Evolutionary conservation across 2,797 vertebrate species (phyloP).

Genomic region (Rhinoraja longicauda): DNA sequence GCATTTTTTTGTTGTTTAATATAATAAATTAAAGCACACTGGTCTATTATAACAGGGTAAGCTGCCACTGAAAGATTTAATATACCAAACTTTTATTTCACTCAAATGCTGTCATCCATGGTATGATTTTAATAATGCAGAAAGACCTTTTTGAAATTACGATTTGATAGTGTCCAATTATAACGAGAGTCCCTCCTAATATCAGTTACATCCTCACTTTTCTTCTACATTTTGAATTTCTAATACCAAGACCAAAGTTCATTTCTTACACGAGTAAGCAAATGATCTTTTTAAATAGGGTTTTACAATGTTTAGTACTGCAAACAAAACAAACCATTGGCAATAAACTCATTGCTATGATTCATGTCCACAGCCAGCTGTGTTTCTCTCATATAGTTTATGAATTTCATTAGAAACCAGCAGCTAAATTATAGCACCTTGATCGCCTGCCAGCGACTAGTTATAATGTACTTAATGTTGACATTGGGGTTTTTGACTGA

Average conservation of each 20-base stretch:
- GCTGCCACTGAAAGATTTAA: neutral
- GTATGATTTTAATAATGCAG: neutral
- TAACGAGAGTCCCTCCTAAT: neutral
- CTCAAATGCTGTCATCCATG: neutral
- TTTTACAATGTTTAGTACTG: neutral
- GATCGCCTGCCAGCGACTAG: neutral
- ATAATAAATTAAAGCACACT: neutral
- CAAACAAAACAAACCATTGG: neutral
- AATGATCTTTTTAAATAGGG: constrained; percentile 6
- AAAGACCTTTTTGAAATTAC: neutral
- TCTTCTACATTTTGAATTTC: neutral
- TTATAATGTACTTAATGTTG: constrained; percentile 20
- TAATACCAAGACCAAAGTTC: neutral
- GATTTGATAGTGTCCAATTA: neutral
- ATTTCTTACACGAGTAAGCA: neutral
- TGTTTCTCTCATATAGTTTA: neutral
- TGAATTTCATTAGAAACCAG: neutral
- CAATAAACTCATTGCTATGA: neutral
- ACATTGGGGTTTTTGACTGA: neutral
- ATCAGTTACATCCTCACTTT: neutral
- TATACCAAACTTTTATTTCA: neutral
- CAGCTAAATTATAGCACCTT: neutral
- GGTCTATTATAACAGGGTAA: neutral
- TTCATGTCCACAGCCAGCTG: neutral
- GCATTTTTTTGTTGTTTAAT: neutral